Base-by-base conservation (phyloP, 2,113 vertebrate species). In the Amphiprion percula region DNA sequence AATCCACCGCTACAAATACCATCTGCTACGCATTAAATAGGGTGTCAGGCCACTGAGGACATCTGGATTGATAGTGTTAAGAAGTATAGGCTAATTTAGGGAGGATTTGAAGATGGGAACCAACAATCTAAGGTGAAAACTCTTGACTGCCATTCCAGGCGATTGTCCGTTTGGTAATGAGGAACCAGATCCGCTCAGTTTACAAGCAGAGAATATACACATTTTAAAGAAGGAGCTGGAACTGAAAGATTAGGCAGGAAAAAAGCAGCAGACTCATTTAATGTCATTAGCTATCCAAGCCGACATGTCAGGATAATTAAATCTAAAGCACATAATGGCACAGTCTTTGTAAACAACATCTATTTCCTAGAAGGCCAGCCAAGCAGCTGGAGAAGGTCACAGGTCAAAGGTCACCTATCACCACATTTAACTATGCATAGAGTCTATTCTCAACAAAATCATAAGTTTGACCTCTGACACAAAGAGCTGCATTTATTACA, bases 1-100 rank as follows among this genome's bases (percentile, higher is more conserved):
- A 83, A 78, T 88, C 76, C 78, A 83, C 76, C 19, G 11, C 62
- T 71, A 74, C 84, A 86, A 88, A 86, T 86, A 62, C 59, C 88
- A 88, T 90, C 83, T 92, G 88, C 79, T 78, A 61, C 19, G 30
- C 55, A 79, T 88, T 87, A 88, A 68, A 89, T 66, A 23, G 85
- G 68, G 87, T 87, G 68, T 78, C 77, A 66, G 68, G 72, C 80
- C 76, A 81, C 81, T 28, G 54, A 88, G 68, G 68, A 86, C 88
- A 89, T 89, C 76, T 88, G 79, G 88, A 86, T 65, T 77, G 52
- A 56, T 79, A 75, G 50, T 26, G 66, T 37, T 66, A 61, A 75
- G 10, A 47, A 61, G 70, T 67, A 79, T 53, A 59, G 39, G 64
- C 64, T 76, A 65, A 87, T 75, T 84, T 76, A 71, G 54, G 47